phyloP scores from a whole-genome alignment of 2,113 vertebrate genomes.

The Oophaga pumilio region DNA sequence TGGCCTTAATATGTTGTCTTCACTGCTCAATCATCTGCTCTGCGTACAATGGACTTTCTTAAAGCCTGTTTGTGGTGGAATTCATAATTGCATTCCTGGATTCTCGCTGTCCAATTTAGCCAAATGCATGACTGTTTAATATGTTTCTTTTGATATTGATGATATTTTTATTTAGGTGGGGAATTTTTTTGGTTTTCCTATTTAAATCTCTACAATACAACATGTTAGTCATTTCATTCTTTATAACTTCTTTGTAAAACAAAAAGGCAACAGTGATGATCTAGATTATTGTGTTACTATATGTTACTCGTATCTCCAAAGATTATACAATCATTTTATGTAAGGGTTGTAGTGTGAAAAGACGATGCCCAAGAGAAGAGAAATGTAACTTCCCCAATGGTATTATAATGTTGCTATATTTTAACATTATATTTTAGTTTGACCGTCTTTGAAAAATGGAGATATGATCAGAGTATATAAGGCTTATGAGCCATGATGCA shows the following conservation, averaged over 20 bases:
- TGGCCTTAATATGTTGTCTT: slow-evolving; percentile 35
- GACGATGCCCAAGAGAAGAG: too few species aligned
- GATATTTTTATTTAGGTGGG: background rate
- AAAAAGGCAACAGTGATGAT: too few species aligned
- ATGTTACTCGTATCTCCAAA: too few species aligned
- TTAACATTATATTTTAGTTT: too few species aligned
- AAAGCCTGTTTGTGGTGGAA: slow-evolving; percentile 15
- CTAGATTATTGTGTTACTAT: too few species aligned
- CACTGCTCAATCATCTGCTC: slow-evolving; percentile 7
- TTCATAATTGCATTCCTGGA: background rate
- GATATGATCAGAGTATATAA: too few species aligned
- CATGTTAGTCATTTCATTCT: background rate
- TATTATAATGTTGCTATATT: too few species aligned
- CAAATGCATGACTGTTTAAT: background rate
- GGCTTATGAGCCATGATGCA: too few species aligned
- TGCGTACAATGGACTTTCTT: background rate
- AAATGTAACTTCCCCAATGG: too few species aligned
- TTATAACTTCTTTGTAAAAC: background rate
- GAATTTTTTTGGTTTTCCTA: background rate
- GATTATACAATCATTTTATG: too few species aligned
- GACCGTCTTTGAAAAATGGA: too few species aligned
- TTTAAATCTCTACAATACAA: background rate
- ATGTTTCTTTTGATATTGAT: background rate
- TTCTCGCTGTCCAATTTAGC: background rate
- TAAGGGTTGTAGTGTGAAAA: too few species aligned